Evolutionary conservation across 1,140 invertebrate genomes (phyloP).

Genomic region (Habropoda laboriosa): DNA sequence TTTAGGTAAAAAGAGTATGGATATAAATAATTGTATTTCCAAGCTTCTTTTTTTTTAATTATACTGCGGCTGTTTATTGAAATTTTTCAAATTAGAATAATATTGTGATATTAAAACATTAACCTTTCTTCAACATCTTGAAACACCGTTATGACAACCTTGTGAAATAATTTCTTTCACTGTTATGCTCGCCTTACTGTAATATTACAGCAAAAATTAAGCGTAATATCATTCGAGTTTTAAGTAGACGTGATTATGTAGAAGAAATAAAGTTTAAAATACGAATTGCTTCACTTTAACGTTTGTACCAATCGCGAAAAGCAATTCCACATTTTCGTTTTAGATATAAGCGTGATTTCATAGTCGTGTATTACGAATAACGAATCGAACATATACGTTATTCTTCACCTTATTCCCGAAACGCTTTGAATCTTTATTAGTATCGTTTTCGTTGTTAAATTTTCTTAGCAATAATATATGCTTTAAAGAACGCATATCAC

Average conservation of each 20-base stretch:
- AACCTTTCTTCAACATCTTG: too few relatives aligned
- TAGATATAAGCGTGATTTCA: background rate
- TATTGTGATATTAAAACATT: too few relatives aligned
- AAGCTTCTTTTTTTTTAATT: too few relatives aligned
- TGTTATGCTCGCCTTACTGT: background rate
- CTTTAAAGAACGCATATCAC: constrained; percentile 31
- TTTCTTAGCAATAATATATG: background rate
- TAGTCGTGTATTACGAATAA: background rate
- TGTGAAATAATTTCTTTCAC: too few relatives aligned
- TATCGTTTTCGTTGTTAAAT: background rate
- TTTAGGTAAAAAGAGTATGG: too few relatives aligned
- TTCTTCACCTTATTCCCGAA: background rate
- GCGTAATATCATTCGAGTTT: background rate
- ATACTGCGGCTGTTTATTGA: too few relatives aligned
- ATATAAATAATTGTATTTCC: too few relatives aligned
- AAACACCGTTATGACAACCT: too few relatives aligned
- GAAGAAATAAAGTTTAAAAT: background rate
- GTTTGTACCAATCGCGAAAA: constrained; percentile 11
- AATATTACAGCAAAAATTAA: background rate
- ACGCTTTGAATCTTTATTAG: constrained; percentile 1
- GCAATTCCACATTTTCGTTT: background rate
- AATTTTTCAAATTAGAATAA: too few relatives aligned
- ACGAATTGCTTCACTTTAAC: background rate
- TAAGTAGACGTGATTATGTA: background rate
- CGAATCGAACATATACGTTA: background rate